A percentile compares a stretch with the other conserved stretches of the same genome.
These are phyloP conservation scores for Nannospalax galili DNA, from an alignment of 2,113 vertebrate species.

Conservation along the genomic window DNA sequence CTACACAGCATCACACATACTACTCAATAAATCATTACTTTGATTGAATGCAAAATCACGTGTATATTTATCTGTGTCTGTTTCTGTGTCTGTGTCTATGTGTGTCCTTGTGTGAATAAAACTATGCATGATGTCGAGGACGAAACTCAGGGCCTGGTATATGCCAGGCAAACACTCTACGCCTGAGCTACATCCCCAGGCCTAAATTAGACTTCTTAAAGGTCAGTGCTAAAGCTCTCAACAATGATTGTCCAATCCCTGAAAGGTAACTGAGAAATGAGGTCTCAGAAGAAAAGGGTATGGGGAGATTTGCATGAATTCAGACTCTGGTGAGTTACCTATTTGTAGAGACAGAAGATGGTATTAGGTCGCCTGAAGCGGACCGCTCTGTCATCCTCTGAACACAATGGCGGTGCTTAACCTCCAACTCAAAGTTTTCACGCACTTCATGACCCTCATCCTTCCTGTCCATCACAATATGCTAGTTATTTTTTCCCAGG, in stretches of 20 bases:
- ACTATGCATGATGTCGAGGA: not conserved
- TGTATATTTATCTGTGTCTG: not conserved
- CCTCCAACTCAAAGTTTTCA: not conserved
- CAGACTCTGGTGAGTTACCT: not conserved
- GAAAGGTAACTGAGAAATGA: not conserved
- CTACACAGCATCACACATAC: not conserved
- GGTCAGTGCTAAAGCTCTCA: not conserved
- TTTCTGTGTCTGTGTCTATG: not conserved
- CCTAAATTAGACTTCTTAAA: not conserved
- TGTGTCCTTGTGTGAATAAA: not conserved
- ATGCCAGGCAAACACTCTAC: not conserved
- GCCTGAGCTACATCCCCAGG: not conserved
- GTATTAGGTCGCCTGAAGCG: not conserved
- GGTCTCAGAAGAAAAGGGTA: not conserved
- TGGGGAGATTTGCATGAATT: not conserved
- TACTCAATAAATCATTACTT: not conserved
- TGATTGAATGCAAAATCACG: not conserved
- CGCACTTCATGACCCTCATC: not conserved
- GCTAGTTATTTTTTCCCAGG: not conserved
- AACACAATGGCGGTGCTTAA: not conserved
- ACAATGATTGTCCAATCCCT: not conserved
- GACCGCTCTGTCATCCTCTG: not conserved
- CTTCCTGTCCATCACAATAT: not conserved
- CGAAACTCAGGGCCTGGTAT: not conserved
- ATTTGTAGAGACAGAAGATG: not conserved